phyloP scores from a whole-genome alignment of 2,888 invertebrate genomes.

The Plebejus argus region DNA sequence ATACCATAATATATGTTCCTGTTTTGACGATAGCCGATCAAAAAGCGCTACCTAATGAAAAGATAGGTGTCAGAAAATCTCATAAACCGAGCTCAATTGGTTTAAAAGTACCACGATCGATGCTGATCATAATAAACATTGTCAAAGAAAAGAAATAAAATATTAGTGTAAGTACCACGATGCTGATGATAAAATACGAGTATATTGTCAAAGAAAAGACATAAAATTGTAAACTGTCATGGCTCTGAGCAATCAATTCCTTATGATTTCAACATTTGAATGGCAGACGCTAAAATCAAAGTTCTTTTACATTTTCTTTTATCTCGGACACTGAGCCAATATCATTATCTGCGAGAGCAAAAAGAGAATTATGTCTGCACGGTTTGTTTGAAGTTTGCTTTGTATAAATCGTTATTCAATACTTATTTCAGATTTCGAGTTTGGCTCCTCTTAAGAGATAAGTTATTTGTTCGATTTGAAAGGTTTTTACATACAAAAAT shows the following conservation, averaged over 20 bases:
- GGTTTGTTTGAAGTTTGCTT: conserved; percentile 25
- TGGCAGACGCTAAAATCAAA: conserved; percentile 24
- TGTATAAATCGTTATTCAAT: conserved; percentile 24
- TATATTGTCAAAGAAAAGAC: not conserved
- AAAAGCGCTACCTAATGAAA: no score
- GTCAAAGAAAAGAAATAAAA: not conserved
- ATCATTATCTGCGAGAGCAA: conserved; percentile 21
- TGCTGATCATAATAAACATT: not conserved
- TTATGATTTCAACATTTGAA: conserved; percentile 25
- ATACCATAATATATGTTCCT: no score
- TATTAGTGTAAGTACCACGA: not conserved
- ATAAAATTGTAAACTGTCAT: conserved; percentile 10
- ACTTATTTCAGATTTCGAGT: conserved; percentile 20
- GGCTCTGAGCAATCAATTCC: conserved; percentile 21
- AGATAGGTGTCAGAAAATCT: not conserved
- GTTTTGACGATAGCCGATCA: no score
- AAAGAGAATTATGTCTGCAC: conserved; percentile 19
- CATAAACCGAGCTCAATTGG: not conserved
- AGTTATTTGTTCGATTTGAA: conserved; percentile 17
- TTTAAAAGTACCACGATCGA: not conserved
- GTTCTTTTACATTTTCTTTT: conserved; percentile 28
- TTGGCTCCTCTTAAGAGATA: not conserved
- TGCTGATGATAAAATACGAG: not conserved
- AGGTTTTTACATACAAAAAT: not conserved
- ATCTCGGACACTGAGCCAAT: conserved; percentile 28